phyloP scores from a whole-genome alignment of 2,888 invertebrate genomes.

The Cepaea hortensis region DNA sequence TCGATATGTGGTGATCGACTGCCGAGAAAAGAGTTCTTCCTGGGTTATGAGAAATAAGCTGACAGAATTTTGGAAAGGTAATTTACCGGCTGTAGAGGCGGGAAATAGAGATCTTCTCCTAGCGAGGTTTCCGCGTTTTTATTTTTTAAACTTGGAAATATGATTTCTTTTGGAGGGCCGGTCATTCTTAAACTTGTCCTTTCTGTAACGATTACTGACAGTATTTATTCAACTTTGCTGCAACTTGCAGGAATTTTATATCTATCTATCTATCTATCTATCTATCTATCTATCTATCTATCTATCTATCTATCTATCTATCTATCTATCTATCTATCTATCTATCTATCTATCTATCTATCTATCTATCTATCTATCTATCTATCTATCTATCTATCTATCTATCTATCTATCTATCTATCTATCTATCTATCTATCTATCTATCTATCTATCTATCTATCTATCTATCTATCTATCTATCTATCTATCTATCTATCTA shows the following conservation, averaged over 20 bases:
- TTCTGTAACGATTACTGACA: neutral
- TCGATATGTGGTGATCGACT: conserved; percentile 1
- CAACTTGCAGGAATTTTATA: no score
- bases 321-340: neutral
- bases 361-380: neutral
- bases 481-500: conserved; percentile 1
- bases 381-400: neutral
- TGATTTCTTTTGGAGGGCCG: neutral
- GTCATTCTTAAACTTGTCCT: neutral
- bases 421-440: neutral
- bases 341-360: neutral
- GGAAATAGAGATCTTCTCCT: neutral
- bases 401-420: neutral
- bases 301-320: no score
- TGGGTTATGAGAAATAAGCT: conserved; percentile 21
- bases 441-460: conserved; percentile 1
- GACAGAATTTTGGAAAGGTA: conserved; percentile 19
- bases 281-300: no score
- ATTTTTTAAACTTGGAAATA: neutral
- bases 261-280: no score
- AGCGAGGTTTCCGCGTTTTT: neutral
- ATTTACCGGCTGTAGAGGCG: conserved; percentile 14
- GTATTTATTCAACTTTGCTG: no score
- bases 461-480: conserved; percentile 1
- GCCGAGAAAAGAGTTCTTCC: neutral